Evolutionary conservation across 2,113 vertebrate species (phyloP).

Genomic region (Saguinus imperator): DNA sequence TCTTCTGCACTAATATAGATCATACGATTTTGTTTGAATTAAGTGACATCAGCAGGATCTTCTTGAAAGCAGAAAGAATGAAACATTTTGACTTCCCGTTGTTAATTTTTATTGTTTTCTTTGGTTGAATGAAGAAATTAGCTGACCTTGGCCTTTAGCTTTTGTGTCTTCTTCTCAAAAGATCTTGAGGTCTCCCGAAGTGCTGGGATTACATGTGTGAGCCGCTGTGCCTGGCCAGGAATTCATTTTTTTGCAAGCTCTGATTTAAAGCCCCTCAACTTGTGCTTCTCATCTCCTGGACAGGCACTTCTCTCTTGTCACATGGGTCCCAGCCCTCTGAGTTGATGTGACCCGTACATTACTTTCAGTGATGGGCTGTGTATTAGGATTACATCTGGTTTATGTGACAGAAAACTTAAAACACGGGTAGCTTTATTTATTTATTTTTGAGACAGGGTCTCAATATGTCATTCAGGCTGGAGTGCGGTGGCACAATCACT

Average conservation of each 20-base stretch:
- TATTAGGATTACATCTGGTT: not conserved
- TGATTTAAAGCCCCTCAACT: conserved; percentile 79
- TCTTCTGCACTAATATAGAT: not conserved
- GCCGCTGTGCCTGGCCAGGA: too few species aligned
- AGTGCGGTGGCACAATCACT: too few species aligned
- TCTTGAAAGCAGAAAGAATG: not conserved
- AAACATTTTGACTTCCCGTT: not conserved
- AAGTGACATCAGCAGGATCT: not conserved
- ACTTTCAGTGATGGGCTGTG: not conserved
- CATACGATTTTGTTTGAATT: not conserved
- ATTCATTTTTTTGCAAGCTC: not conserved
- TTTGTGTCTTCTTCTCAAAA: not conserved
- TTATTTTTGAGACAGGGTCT: too few species aligned
- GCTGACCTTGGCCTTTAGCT: not conserved
- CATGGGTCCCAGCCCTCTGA: conserved; percentile 64
- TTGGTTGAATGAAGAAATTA: not conserved
- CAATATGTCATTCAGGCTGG: too few species aligned
- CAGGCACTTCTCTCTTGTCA: conserved; percentile 68
- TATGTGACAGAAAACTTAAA: not conserved
- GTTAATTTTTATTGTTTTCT: conserved; percentile 13
- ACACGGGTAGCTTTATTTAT: not conserved
- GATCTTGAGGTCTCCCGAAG: not conserved
- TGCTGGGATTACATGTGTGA: too few species aligned
- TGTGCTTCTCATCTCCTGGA: conserved; percentile 85
- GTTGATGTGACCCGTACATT: conserved; percentile 68